phyloP scores from a whole-genome alignment of 2,113 vertebrate species.

The Actinemys pallida region DNA sequence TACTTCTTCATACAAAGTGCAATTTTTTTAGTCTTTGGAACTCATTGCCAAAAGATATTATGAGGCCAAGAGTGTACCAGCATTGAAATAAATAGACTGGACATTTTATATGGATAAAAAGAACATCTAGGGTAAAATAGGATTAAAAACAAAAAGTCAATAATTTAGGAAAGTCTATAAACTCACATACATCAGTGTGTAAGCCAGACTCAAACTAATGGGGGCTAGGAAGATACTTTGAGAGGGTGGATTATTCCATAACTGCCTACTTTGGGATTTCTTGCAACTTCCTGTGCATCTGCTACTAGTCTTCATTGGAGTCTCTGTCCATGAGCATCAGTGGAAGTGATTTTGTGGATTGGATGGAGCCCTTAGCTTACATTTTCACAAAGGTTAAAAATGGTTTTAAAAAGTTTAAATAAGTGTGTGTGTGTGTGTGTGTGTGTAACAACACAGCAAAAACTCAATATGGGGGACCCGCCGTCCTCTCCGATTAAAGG shows the following conservation, averaged over 20 bases:
- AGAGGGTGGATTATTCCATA: background rate
- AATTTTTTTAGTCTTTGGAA: background rate
- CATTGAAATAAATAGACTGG: background rate
- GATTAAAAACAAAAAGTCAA: background rate
- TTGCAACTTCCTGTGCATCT: background rate
- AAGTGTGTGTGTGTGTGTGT: too few species aligned
- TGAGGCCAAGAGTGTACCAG: background rate
- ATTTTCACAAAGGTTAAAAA: background rate
- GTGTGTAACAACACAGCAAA: background rate
- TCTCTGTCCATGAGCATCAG: background rate
- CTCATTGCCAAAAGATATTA: background rate
- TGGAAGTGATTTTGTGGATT: background rate
- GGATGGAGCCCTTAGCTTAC: background rate
- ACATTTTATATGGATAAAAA: background rate
- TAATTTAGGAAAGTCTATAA: background rate
- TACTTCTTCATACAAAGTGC: background rate
- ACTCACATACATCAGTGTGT: background rate
- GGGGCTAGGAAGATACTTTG: background rate
- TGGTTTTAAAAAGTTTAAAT: too few species aligned
- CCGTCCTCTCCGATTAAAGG: too few species aligned
- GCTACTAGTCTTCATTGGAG: background rate
- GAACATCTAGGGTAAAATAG: background rate
- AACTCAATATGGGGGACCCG: background rate
- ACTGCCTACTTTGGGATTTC: background rate
- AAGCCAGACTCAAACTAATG: background rate